phyloP scores from a whole-genome alignment of 2,797 vertebrate species.

The Trachops cirrhosus region DNA sequence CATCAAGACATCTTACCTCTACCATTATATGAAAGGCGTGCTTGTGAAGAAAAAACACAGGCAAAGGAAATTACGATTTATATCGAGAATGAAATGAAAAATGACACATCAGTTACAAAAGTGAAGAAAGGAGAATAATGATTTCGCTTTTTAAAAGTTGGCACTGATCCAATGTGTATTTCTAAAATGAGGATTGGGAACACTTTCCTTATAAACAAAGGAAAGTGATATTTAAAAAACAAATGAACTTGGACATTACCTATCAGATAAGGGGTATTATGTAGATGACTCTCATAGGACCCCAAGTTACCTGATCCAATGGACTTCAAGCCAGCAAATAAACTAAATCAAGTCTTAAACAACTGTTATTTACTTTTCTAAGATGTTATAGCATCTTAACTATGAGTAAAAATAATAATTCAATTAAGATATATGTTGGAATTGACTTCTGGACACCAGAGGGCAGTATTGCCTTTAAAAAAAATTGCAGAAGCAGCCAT shows the following conservation, averaged over 20 bases:
- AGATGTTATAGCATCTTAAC: slow-evolving; percentile 4
- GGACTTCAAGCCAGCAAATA: slow-evolving; percentile 32
- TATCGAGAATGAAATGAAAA: slow-evolving; percentile 84
- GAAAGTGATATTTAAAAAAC: slow-evolving; percentile 32
- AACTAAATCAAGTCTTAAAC: slow-evolving; percentile 46
- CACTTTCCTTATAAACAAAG: slow-evolving; percentile 58
- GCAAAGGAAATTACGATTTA: slow-evolving; percentile 92
- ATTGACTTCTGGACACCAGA: slow-evolving; percentile 68
- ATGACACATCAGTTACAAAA: slow-evolving; percentile 77
- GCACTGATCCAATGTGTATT: slow-evolving; percentile 52
- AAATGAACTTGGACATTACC: background rate
- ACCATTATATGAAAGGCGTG: slow-evolving; percentile 99
- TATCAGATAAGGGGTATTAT: background rate
- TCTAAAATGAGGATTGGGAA: slow-evolving; percentile 14
- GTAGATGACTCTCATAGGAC: background rate
- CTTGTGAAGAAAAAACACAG: slow-evolving; percentile 92
- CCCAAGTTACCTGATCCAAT: slow-evolving; percentile 29
- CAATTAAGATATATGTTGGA: background rate
- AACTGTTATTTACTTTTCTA: slow-evolving; percentile 17
- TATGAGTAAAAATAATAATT: background rate
- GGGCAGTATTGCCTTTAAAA: slow-evolving; percentile 76
- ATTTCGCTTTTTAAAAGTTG: slow-evolving; percentile 55
- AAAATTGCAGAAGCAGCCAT: background rate
- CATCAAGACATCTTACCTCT: slow-evolving; percentile 96
- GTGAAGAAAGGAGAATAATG: slow-evolving; percentile 64